phyloP scores from a whole-genome alignment of 2,113 vertebrate genomes.

The Strix uralensis region DNA sequence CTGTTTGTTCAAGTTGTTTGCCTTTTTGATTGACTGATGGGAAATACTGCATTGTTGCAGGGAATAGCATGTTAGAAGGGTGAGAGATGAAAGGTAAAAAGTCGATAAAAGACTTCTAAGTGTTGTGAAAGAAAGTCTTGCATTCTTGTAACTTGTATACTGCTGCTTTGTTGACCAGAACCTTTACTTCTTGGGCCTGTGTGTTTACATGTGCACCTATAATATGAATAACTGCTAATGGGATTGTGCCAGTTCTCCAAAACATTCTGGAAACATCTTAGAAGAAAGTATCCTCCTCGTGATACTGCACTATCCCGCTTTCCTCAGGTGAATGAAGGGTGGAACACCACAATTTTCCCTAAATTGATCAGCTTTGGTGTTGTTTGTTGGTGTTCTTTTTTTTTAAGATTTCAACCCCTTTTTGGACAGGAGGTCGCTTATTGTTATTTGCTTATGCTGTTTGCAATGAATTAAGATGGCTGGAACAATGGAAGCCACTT shows the following conservation, averaged over 20 bases:
- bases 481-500: background rate
- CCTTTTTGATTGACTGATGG: background rate
- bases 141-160: background rate
- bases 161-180: background rate
- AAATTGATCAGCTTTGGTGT: background rate
- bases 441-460: background rate
- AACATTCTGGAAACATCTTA: background rate
- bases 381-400: background rate
- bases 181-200: background rate
- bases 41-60: background rate
- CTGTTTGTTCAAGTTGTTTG: background rate
- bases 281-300: background rate
- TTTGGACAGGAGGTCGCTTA: background rate
- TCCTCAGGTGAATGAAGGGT: background rate
- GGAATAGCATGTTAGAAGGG: background rate
- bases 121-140: background rate
- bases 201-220: background rate
- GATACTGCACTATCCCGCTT: background rate
- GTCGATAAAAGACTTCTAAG: background rate
- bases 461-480: background rate
- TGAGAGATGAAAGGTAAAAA: background rate
- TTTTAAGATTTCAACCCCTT: background rate
- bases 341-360: background rate
- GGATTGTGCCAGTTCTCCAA: background rate
- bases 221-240: background rate